phyloP scores from a whole-genome alignment of 2,113 vertebrate species.

The Apaloderma vittatum region DNA sequence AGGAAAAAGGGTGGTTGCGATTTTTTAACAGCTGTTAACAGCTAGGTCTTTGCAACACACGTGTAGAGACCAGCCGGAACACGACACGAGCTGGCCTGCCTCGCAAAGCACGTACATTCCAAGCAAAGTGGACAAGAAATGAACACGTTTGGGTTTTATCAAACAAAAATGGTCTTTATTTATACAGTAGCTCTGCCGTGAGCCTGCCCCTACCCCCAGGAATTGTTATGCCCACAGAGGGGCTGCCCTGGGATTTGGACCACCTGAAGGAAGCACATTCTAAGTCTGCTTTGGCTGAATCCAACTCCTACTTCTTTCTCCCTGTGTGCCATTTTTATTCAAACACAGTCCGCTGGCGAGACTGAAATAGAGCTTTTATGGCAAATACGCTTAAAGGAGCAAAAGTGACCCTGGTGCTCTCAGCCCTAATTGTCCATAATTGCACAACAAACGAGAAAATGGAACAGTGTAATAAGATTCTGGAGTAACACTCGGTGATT shows the following conservation, averaged over 20 bases:
- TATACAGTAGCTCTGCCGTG: not conserved
- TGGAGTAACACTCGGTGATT: not conserved
- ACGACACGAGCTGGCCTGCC: no score
- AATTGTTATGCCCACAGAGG: not conserved
- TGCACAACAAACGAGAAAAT: not conserved
- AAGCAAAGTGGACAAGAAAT: not conserved
- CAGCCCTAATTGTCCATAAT: conserved; percentile 8
- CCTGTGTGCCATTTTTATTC: not conserved
- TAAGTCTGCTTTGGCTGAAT: not conserved
- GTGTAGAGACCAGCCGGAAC: not conserved
- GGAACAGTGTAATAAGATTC: not conserved
- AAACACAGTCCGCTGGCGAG: rapidly evolving
- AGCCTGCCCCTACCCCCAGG: not conserved
- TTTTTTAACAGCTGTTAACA: rapidly evolving
- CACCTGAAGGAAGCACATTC: not conserved
- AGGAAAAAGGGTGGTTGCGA: conserved; percentile 75
- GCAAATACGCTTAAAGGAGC: not conserved
- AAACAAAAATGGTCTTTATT: not conserved
- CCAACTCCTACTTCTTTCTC: not conserved
- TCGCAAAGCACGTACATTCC: not conserved
- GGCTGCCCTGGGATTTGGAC: not conserved
- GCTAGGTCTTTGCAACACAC: not conserved
- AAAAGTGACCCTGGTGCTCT: not conserved
- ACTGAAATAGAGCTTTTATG: not conserved
- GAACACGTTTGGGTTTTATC: rapidly evolving